Evolutionary conservation across 2,797 vertebrate genomes (phyloP).

Genomic region (Hyperoplus immaculatus): DNA sequence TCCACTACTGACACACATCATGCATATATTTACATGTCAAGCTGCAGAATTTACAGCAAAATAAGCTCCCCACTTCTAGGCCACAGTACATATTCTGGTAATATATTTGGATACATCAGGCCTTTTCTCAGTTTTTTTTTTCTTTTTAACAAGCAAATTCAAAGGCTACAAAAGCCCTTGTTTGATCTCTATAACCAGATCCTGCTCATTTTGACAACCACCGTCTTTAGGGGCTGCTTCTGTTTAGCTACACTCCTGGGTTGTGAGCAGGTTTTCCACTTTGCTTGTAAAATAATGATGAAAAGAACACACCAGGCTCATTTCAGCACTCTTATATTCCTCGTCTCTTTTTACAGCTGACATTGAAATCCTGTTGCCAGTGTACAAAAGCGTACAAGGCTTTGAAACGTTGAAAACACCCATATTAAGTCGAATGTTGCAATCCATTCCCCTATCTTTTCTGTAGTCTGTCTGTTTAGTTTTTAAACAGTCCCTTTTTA

Average conservation of each 20-base stretch:
- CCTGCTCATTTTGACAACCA: slow-evolving; percentile 12
- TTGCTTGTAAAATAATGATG: slow-evolving; percentile 2
- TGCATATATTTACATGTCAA: too few species aligned
- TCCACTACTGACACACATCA: background rate
- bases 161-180: background rate
- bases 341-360: background rate
- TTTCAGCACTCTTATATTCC: background rate
- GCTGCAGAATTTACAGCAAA: background rate
- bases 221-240: slow-evolving; percentile 6
- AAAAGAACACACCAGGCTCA: background rate
- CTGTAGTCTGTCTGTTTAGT: too few species aligned
- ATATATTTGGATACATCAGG: background rate
- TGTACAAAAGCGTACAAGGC: background rate
- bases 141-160: background rate
- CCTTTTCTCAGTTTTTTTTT: background rate
- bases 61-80: background rate
- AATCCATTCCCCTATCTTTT: too few species aligned
- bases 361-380: slow-evolving; percentile 2
- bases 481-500: too few species aligned
- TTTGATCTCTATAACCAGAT: slow-evolving; percentile 27
- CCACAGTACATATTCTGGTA: background rate
- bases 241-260: background rate
- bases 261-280: slow-evolving; percentile 2
- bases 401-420: background rate
- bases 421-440: background rate